Evolutionary conservation across 2,113 vertebrate genomes (phyloP), one percentile per base, ranked within the genome.

Genomic region (Himantopus leucocephalus): DNA sequence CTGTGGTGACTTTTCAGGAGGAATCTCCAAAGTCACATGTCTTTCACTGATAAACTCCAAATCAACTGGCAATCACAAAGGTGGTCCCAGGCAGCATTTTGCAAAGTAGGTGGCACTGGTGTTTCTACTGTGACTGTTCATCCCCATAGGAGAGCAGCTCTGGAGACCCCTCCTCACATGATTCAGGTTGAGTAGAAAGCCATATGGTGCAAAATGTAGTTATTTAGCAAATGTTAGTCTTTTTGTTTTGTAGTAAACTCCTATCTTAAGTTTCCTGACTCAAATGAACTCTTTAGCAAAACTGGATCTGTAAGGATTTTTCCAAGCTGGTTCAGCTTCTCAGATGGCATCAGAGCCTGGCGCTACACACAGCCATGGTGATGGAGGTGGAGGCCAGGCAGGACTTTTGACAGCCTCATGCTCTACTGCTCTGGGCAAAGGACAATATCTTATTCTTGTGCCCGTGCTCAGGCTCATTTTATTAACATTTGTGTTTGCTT

Each of bases 81-180:
- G 8, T 11, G 3, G 23, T 55, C 13, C 9, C 43, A 58, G 34
- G 21, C 14, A 58, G 55, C 0, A 0, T 62, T 92, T 76, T n/a
- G 4, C 18, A 34, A 56, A 59, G 41, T 22, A 64, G 5, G 26
- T 0, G 0, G 8, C 8, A 22, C 18, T 58, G 55, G 11, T 0
- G 2, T 81, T 90, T 76, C 22, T 35, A 30, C 17, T 27, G 26
- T 2, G 1, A 19, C 5, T 21, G 32, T 55, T 30, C 24, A 8
- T n/a, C 8, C 12, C 8, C 14, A 3, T n/a, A 59, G 19, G 22
- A 76, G 1, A 35, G 21, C 13, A 23, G 41, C 22, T 45, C 21
- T 43, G 72, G 41, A 76, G 45, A 74, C 12, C 9, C 10, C 13
- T 60, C 22, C 47, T 60, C 0, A 4, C 43, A 27, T 56, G 71